Conservation (phyloP, 2,113 vertebrate species). For the Heloderma charlesbogerti region DNA sequence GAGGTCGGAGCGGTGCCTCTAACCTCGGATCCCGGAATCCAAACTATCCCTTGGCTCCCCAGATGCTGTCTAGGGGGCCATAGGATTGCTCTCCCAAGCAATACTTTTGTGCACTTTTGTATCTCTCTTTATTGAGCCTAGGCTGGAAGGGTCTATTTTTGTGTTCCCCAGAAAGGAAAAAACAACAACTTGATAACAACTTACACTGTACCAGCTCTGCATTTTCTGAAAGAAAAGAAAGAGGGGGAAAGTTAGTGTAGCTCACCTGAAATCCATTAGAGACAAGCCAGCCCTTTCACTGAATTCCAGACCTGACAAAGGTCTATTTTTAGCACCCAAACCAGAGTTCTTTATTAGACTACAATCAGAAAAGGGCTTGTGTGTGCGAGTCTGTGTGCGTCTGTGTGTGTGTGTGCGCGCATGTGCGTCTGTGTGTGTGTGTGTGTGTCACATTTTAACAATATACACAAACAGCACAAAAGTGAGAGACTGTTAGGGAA, state of each 20-base stretch:
- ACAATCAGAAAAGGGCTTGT: not conserved
- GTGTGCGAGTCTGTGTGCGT: not conserved
- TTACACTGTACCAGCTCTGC: conserved; percentile 96
- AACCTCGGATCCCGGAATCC: no score
- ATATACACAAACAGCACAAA: not conserved
- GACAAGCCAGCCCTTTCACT: accelerated
- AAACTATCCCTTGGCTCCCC: no score
- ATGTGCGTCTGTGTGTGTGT: no score
- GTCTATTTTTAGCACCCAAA: not conserved
- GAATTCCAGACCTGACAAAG: not conserved
- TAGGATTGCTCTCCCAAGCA: not conserved
- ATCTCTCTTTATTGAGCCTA: not conserved
- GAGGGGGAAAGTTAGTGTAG: not conserved
- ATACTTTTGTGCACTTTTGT: not conserved
- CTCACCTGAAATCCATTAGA: not conserved
- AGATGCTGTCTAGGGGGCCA: no score
- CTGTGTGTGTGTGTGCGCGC: no score
- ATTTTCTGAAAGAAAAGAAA: conserved; percentile 85
- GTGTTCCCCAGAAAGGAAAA: not conserved
- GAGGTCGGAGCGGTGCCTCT: no score
- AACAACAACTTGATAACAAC: conserved; percentile 61
- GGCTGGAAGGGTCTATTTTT: not conserved
- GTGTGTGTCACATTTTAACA: not conserved
- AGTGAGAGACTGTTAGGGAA: no score
- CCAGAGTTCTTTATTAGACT: not conserved